Evolutionary conservation across 1,140 invertebrate species (phyloP).

Genomic region (Cydia fagiglandana): DNA sequence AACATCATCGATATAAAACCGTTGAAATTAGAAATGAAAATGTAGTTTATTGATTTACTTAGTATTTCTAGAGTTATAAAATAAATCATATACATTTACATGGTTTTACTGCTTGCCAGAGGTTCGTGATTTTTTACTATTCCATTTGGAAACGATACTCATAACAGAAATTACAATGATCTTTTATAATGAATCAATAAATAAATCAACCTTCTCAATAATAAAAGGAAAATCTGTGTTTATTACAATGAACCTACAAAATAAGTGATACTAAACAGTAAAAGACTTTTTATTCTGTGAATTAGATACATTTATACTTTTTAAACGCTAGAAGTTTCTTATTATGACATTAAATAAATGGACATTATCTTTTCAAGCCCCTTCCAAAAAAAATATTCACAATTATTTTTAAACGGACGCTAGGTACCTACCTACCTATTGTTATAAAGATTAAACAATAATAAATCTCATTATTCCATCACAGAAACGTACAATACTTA

Average conservation of each 20-base stretch:
- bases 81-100: not conserved
- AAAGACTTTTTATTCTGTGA: constrained; percentile 4
- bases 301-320: constrained; percentile 17
- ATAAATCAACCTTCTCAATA: constrained; percentile 5
- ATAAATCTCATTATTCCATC: not conserved
- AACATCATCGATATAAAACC: not conserved
- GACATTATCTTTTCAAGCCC: not conserved
- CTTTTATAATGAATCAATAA: not conserved
- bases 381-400: not conserved
- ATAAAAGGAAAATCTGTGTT: not conserved
- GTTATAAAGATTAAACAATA: not conserved
- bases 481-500: not conserved
- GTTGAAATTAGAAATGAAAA: not conserved
- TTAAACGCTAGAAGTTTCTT: not conserved
- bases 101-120: constrained; percentile 2
- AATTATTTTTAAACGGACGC: too few species aligned
- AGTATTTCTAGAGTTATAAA: not conserved
- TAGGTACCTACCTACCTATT: not conserved
- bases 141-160: not conserved
- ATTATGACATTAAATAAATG: not conserved
- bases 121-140: constrained; percentile 16
- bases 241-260: not conserved
- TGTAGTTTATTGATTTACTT: not conserved
- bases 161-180: not conserved
- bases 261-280: constrained; percentile 5